These are phyloP conservation scores for Pogonognathellus flavescens DNA, from an alignment of 1,140 invertebrate species.

Conservation along the genomic window DNA sequence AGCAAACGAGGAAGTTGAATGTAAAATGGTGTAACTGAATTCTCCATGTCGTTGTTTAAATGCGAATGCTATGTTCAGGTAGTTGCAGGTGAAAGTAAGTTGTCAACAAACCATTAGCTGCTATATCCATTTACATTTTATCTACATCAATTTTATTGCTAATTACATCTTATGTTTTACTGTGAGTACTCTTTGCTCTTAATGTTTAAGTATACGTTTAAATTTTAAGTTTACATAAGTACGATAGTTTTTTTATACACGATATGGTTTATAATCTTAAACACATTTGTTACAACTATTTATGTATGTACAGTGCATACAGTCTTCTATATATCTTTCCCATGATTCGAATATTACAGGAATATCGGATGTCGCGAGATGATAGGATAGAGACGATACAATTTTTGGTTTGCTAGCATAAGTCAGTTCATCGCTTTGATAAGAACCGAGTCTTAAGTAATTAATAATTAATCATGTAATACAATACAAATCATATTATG, in stretches of 20 bases:
- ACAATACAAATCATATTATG: too few species aligned
- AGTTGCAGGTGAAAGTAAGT: background rate
- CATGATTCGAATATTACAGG: background rate
- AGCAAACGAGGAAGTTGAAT: too few species aligned
- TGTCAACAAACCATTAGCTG: background rate
- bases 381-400: background rate
- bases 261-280: too few species aligned
- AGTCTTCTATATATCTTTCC: slow-evolving; percentile 7
- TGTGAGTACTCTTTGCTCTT: background rate
- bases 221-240: background rate
- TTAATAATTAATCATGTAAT: background rate
- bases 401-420: slow-evolving; percentile 58
- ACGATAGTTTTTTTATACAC: background rate
- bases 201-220: background rate
- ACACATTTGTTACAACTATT: background rate
- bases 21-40: background rate
- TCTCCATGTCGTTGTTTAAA: slow-evolving; percentile 19
- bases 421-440: slow-evolving; percentile 27
- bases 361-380: background rate
- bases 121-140: background rate
- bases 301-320: slow-evolving; percentile 11
- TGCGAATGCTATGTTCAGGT: background rate
- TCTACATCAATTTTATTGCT: background rate
- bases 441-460: slow-evolving; percentile 30
- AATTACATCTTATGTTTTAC: background rate